Base-by-base conservation (phyloP, 2,888 invertebrate genomes). In the Tanypteryx hageni region DNA sequence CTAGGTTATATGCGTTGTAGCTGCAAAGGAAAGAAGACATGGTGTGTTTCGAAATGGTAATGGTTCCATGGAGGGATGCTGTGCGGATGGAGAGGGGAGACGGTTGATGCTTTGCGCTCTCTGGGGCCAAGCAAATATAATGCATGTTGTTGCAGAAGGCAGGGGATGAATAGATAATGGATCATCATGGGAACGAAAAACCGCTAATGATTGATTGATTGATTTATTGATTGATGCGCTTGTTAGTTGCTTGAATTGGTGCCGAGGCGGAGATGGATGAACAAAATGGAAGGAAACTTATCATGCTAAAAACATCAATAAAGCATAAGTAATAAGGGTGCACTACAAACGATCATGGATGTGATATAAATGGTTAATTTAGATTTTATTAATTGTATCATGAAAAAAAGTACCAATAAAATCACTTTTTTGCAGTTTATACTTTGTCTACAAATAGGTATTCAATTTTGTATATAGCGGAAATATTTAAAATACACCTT, bases 171-270 rank as follows among this genome's bases (percentile, higher is more conserved):
- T 18, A n/a, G 64, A 14, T 64, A 64, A 64, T 64, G 64, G 64
- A 64, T n/a, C 64, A n/a, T 64, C 64, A 14, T 44, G 44, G 1
- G 44, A 44, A 44, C 64, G 64, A n/a, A 64, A 22, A 27, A 76
- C 27, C 22, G 76, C 76, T 76, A 27, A 76, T 76, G 76, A 76
- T 76, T 76, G 76, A 76, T 76, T 64, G 64, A 64, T 64, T n/a
- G n/a, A n/a, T n/a, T n/a, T n/a, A 76, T 76, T 76, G 76, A 76
- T 44, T 44, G 22, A 68, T 68, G n/a, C 68, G 68, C 68, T 68
- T 68, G 68, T 68, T 68, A 68, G 44, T 68, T 68, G 68, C 68
- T 68, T 22, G 68, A 68, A 68, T 68, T 22, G 18, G 68, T n/a
- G 68, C n/a, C 68, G 11, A 68, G 22, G 68, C 1, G 68, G 22